Evolutionary conservation across 2,888 invertebrate species (phyloP).

Genomic region (Drosophila subquinaria): DNA sequence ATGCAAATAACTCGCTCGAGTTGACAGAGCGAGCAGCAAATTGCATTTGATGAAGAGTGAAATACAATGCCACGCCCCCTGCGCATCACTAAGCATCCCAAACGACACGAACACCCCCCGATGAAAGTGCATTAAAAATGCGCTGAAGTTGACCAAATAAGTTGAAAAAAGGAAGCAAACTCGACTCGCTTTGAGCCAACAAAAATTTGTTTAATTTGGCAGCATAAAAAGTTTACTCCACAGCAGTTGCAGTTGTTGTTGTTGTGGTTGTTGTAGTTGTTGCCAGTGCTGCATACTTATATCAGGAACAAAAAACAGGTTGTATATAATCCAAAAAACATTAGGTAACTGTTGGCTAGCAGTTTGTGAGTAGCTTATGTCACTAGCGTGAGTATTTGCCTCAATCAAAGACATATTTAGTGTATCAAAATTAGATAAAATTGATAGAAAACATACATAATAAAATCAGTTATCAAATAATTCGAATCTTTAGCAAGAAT

Average conservation of each 20-base stretch:
- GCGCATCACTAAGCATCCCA: neutral
- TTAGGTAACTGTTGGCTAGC: neutral
- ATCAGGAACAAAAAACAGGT: neutral
- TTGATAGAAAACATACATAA: neutral
- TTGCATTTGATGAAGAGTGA: conserved; percentile 65
- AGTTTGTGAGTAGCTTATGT: no score
- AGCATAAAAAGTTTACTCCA: conserved; percentile 59
- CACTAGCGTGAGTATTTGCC: no score
- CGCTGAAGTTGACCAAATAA: conserved; percentile 51
- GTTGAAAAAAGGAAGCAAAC: conserved; percentile 15
- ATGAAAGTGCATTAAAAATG: conserved; percentile 67
- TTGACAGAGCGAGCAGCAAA: conserved; percentile 56
- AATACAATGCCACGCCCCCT: conserved; percentile 25
- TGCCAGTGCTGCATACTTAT: conserved; percentile 14
- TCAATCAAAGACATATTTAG: neutral
- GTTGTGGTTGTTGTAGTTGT: conserved; percentile 14
- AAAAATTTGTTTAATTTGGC: conserved; percentile 73
- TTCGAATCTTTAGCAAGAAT: neutral
- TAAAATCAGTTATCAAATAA: no score
- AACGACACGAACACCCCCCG: conserved; percentile 37
- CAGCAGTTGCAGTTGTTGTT: conserved; percentile 38
- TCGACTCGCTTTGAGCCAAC: conserved; percentile 25
- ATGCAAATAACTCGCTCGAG: conserved; percentile 71
- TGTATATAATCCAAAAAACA: neutral
- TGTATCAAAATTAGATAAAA: neutral